Conservation (phyloP, 1,140 invertebrate genomes). For the Chrysopa pallens region DNA sequence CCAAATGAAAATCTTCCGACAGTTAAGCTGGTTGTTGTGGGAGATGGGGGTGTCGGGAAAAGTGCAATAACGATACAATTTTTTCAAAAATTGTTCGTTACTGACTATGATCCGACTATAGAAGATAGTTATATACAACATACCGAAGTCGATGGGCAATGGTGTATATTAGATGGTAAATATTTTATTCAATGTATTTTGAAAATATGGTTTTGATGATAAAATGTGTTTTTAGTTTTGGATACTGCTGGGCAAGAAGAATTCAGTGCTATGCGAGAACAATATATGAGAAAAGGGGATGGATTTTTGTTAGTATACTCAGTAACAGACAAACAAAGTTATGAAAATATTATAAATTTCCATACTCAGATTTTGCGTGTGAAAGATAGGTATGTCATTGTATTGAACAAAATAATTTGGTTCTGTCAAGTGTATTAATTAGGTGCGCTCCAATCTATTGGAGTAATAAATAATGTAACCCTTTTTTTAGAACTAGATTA, state of each 20-base stretch:
- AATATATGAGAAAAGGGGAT: slow-evolving; percentile 89
- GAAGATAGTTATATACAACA: slow-evolving; percentile 85
- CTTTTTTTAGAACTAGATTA: too few relatives aligned
- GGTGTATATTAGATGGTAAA: slow-evolving; percentile 82
- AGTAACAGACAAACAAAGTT: slow-evolving; percentile 77
- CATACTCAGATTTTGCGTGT: slow-evolving; percentile 83
- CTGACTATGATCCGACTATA: slow-evolving; percentile 81
- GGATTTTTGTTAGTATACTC: slow-evolving; percentile 88
- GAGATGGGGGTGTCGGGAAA: slow-evolving; percentile 79
- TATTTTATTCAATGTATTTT: not conserved
- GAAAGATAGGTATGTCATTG: slow-evolving; percentile 54
- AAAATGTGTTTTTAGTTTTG: slow-evolving; percentile 40
- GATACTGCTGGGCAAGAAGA: slow-evolving; percentile 90
- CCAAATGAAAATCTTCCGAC: slow-evolving; percentile 67
- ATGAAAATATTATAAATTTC: slow-evolving; percentile 63
- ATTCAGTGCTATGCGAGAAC: slow-evolving; percentile 86
- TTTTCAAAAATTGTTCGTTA: slow-evolving; percentile 74
- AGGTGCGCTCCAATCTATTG: too few relatives aligned
- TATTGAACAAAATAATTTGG: too few relatives aligned
- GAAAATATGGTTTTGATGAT: not conserved
- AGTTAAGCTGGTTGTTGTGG: slow-evolving; percentile 79
- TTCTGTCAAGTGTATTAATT: too few relatives aligned
- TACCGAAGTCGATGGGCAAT: slow-evolving; percentile 79
- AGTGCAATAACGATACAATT: slow-evolving; percentile 82
- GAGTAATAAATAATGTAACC: too few relatives aligned